Percentiles rank a stretch among this genome's conserved stretches.
phyloP scores from a whole-genome alignment of 2,113 vertebrate genomes.

The Datnioides undecimradiatus region DNA sequence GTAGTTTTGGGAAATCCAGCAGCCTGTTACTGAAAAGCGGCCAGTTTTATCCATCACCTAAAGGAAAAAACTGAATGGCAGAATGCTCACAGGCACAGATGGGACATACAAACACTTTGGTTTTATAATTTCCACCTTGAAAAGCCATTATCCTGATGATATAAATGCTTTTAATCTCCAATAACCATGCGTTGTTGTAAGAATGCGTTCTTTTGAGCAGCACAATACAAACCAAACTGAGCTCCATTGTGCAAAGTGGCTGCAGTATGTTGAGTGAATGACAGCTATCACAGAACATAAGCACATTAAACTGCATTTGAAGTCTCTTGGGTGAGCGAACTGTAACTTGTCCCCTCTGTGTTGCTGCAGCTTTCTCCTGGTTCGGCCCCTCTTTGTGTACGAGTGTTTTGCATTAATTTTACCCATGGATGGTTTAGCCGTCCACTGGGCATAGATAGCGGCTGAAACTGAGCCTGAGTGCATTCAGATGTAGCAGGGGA shows the following conservation, averaged over 20 bases:
- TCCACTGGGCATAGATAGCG: conserved; percentile 48
- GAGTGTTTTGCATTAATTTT: conserved; percentile 58
- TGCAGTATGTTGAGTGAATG: not conserved
- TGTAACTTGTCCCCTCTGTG: not conserved
- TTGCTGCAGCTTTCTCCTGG: not conserved
- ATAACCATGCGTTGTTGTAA: not conserved
- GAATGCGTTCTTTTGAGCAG: not conserved
- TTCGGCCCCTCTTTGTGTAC: conserved; percentile 24
- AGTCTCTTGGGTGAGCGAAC: not conserved
- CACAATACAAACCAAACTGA: not conserved
- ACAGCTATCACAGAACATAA: not conserved
- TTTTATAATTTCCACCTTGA: not conserved
- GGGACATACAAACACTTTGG: not conserved
- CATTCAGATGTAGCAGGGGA: conserved; percentile 35
- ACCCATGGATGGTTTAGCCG: conserved; percentile 52
- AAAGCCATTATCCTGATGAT: not conserved
- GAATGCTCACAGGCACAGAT: not conserved
- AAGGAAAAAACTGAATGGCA: not conserved
- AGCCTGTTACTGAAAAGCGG: not conserved
- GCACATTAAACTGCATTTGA: not conserved
- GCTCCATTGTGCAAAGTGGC: not conserved
- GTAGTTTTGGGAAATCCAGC: too few relatives aligned
- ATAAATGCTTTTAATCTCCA: not conserved
- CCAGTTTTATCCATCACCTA: not conserved
- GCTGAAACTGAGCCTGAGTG: conserved; percentile 46